Evolutionary conservation across 2,888 invertebrate genomes (phyloP), one percentile per base, ranked within the genome.

Genomic region (Frankliniella intonsa): DNA sequence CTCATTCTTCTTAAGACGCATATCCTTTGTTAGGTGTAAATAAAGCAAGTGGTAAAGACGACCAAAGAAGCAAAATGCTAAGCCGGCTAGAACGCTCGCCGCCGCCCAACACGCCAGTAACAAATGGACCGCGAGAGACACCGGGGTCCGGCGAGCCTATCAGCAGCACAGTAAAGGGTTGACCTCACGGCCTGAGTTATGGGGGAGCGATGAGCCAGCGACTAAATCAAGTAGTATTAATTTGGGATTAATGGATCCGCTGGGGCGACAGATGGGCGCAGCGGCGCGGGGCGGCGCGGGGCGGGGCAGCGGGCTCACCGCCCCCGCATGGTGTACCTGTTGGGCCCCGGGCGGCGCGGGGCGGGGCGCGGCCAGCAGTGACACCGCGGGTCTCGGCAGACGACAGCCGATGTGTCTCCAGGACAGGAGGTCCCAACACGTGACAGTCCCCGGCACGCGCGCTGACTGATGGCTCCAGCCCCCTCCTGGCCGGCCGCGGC

Each of bases 181-280:
- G 38, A 38, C 38, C 38, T 38, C 38, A 38, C 38, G 38, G 69
- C 22, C 69, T 76, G 69, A 76, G 69, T 25, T n/a, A 76, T 76
- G 69, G 12, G 22, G 10, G 25, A 1, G 69, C 25, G 25, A 76
- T 76, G 69, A 76, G 69, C 12, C 69, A 76, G 69, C 22, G 25
- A 25, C 69, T 25, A 25, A 76, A 76, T 76, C 69, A 76, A 76
- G 25, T 22, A 76, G 69, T 22, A 22, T 76, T 76, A 76, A 76
- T 76, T 76, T 76, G 69, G 69, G 25, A 76, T 76, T 76, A 76
- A 76, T 76, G 69, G 69, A 76, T 25, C 62, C 62, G 62, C n/a
- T 19, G 62, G n/a, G 19, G 14, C 62, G 62, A 62, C 62, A 62
- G 62, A 62, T 62, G n/a, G 62, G 62, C n/a, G n/a, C 62, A 62